These are phyloP conservation scores for Philaethria dido DNA, from an alignment of 2,888 invertebrate genomes.

Conservation along the genomic window DNA sequence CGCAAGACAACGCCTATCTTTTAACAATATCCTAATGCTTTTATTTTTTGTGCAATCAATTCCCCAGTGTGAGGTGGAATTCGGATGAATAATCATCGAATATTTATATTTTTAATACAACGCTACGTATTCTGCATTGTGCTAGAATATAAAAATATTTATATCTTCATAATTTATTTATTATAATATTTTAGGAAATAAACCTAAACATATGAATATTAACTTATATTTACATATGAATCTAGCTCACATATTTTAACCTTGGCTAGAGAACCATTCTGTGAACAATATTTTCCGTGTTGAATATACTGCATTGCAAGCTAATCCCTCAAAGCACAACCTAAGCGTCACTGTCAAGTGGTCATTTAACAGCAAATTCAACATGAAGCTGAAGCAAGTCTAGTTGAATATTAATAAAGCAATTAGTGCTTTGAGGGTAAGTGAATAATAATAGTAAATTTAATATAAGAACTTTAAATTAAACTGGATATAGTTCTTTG, in stretches of 20 bases:
- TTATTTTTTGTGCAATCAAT: too few relatives aligned
- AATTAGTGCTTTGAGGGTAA: slow-evolving; percentile 32
- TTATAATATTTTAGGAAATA: background rate
- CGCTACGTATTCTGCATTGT: too few relatives aligned
- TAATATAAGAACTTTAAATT: slow-evolving; percentile 9
- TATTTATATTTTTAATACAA: too few relatives aligned
- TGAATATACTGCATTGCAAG: slow-evolving; percentile 28
- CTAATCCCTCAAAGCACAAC: slow-evolving; percentile 31
- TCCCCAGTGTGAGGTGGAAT: too few relatives aligned
- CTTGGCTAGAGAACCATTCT: slow-evolving; percentile 5
- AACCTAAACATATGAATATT: background rate
- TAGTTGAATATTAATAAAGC: slow-evolving; percentile 38
- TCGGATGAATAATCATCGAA: too few relatives aligned
- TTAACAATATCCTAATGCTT: too few relatives aligned
- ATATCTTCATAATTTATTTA: too few relatives aligned
- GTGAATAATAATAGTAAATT: slow-evolving; percentile 21
- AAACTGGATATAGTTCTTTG: background rate
- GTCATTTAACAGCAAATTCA: slow-evolving; percentile 34
- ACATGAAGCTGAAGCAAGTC: slow-evolving; percentile 27
- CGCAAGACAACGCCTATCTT: too few relatives aligned
- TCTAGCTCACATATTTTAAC: slow-evolving; percentile 1
- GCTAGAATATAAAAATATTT: too few relatives aligned
- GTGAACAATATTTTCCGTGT: slow-evolving; percentile 20
- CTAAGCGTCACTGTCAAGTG: slow-evolving; percentile 26
- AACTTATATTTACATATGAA: background rate